Evolutionary conservation across 2,888 invertebrate species (phyloP).

Genomic region (Hydraecia micacea): DNA sequence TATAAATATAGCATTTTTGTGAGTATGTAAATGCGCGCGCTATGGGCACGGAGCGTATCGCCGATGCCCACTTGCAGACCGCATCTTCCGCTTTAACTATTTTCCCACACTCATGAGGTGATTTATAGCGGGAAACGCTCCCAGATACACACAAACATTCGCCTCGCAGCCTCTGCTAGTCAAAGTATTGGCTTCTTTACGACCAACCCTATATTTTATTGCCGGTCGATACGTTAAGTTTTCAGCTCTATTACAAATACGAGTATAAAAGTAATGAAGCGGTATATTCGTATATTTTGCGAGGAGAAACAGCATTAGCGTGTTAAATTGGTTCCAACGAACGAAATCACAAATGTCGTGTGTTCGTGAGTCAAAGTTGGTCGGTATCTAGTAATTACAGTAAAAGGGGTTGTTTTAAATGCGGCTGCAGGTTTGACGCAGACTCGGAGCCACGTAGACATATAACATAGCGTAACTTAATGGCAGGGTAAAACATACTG

Average conservation of each 20-base stretch:
- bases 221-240: conserved; percentile 79
- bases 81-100: conserved; percentile 80
- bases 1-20: conserved; percentile 43
- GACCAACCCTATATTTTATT: conserved; percentile 83
- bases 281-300: conserved; percentile 65
- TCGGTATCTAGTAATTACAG: conserved; percentile 76
- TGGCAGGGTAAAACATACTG: conserved; percentile 78
- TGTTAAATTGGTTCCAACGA: conserved; percentile 64
- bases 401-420: conserved; percentile 79
- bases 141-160: conserved; percentile 79
- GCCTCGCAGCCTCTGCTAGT: conserved; percentile 75
- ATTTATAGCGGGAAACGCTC: conserved; percentile 83
- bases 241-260: conserved; percentile 73
- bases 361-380: conserved; percentile 75
- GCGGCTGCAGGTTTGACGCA: conserved; percentile 74
- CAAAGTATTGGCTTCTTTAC: conserved; percentile 83
- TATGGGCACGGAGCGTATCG: conserved; percentile 73
- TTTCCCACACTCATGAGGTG: conserved; percentile 80
- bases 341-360: conserved; percentile 73
- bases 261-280: conserved; percentile 57
- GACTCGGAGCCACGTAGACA: conserved; percentile 67
- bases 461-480: conserved; percentile 71
- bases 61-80: conserved; percentile 77
- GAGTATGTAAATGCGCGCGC: conserved; percentile 63
- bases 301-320: conserved; percentile 54